Evolutionary conservation across 2,888 invertebrate species (phyloP).

Genomic region (Sussaba pulchella): DNA sequence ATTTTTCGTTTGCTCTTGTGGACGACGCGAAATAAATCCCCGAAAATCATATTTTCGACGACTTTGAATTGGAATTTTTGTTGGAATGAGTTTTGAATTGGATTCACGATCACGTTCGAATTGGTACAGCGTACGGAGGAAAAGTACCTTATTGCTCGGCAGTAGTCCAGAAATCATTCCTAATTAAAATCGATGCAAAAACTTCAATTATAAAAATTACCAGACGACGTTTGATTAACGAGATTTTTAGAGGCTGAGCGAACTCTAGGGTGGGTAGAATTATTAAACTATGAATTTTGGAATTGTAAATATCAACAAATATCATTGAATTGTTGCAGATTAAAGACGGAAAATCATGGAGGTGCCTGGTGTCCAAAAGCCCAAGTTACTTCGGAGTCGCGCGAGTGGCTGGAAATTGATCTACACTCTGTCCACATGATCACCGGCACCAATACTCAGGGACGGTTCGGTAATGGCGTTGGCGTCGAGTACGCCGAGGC

Average conservation of each 20-base stretch:
- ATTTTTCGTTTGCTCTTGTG: constrained; percentile 44
- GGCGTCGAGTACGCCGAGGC: constrained; percentile 89
- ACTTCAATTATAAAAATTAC: too few species aligned
- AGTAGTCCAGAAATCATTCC: too few species aligned
- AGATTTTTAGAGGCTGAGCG: too few species aligned
- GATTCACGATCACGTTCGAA: background rate
- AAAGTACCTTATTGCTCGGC: too few species aligned
- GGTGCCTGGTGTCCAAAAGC: constrained; percentile 91
- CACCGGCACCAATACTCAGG: constrained; percentile 88
- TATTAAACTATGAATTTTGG: too few species aligned
- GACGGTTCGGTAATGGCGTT: constrained; percentile 90
- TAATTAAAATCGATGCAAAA: too few species aligned
- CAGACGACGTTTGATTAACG: too few species aligned
- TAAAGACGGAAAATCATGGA: constrained; percentile 87
- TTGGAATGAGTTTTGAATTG: background rate
- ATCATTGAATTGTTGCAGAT: constrained; percentile 84
- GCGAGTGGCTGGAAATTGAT: constrained; percentile 87
- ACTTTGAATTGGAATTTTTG: background rate
- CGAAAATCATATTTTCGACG: constrained; percentile 23
- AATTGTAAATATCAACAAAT: too few species aligned
- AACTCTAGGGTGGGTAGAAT: too few species aligned
- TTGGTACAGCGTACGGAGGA: background rate
- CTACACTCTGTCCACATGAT: constrained; percentile 87
- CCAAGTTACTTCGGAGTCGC: constrained; percentile 86
- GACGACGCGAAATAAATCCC: constrained; percentile 29